Evolutionary conservation across 2,888 invertebrate genomes (phyloP).

Genomic region (Nycteola revayana): DNA sequence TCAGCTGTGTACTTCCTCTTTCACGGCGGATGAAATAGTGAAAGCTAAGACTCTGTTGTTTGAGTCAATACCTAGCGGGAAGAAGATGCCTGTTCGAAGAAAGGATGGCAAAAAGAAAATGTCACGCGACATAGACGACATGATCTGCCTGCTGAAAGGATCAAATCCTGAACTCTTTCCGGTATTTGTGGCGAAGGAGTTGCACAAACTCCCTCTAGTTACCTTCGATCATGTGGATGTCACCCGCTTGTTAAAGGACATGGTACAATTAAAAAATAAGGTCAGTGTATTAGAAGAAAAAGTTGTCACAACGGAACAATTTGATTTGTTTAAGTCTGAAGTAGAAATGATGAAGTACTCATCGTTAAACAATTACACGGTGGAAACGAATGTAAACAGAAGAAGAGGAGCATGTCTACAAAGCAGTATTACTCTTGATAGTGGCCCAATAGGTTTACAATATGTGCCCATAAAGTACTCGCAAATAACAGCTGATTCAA

Average conservation of each 20-base stretch:
- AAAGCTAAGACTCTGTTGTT: slow-evolving; percentile 1
- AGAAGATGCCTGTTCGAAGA: slow-evolving; percentile 1
- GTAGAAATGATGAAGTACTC: slow-evolving; percentile 1
- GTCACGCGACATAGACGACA: neutral
- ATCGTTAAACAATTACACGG: neutral
- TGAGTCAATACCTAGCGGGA: neutral
- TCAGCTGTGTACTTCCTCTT: neutral
- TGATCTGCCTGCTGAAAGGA: slow-evolving; percentile 1
- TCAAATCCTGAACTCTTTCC: slow-evolving; percentile 1
- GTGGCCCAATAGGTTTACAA: slow-evolving; percentile 3
- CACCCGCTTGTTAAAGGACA: slow-evolving; percentile 2
- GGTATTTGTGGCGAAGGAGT: slow-evolving; percentile 4
- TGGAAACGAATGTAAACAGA: neutral
- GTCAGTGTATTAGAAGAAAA: neutral
- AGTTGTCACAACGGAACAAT: neutral
- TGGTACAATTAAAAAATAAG: slow-evolving; percentile 1
- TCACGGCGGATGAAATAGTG: neutral
- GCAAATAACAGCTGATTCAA: slow-evolving; percentile 3
- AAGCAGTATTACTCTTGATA: neutral
- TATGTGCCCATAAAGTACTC: neutral
- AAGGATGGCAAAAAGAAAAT: slow-evolving; percentile 2
- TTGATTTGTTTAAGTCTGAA: neutral
- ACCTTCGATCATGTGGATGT: slow-evolving; percentile 3
- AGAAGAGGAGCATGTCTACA: slow-evolving; percentile 4
- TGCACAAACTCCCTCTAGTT: slow-evolving; percentile 1